Conservation (phyloP, 1,140 invertebrate genomes). For the Trichonephila inaurata region DNA sequence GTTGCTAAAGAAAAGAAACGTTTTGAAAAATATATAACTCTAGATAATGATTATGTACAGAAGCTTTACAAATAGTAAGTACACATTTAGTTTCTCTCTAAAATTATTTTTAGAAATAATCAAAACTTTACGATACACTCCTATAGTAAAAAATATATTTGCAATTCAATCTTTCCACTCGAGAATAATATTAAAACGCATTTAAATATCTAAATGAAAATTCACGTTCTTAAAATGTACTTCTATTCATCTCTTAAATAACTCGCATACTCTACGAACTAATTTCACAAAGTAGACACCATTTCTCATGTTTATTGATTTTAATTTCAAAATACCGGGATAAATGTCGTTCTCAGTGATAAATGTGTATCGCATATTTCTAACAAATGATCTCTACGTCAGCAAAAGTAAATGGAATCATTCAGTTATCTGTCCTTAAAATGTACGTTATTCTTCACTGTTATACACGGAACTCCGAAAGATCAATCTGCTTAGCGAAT, state of each 20-base stretch:
- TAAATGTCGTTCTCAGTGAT: not conserved
- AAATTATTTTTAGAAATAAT: no score
- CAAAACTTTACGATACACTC: no score
- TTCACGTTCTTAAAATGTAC: not conserved
- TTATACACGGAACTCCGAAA: not conserved
- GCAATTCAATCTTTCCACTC: not conserved
- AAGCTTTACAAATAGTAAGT: no score
- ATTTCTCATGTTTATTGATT: not conserved
- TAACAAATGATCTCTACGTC: not conserved
- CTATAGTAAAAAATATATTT: not conserved
- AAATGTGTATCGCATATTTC: constrained; percentile 11
- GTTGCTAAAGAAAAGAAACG: no score
- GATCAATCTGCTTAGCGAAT: not conserved
- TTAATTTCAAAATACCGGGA: constrained; percentile 15
- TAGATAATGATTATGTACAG: no score
- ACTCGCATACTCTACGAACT: not conserved
- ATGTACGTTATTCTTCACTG: not conserved
- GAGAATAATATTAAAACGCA: not conserved
- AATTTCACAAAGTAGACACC: not conserved
- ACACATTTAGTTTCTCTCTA: no score
- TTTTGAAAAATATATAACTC: no score
- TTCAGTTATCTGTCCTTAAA: not conserved
- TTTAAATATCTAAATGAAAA: not conserved
- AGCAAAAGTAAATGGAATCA: constrained; percentile 36
- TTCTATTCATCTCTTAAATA: not conserved